Conservation (phyloP, 2,797 vertebrate genomes). For the Lagodon rhomboides region DNA sequence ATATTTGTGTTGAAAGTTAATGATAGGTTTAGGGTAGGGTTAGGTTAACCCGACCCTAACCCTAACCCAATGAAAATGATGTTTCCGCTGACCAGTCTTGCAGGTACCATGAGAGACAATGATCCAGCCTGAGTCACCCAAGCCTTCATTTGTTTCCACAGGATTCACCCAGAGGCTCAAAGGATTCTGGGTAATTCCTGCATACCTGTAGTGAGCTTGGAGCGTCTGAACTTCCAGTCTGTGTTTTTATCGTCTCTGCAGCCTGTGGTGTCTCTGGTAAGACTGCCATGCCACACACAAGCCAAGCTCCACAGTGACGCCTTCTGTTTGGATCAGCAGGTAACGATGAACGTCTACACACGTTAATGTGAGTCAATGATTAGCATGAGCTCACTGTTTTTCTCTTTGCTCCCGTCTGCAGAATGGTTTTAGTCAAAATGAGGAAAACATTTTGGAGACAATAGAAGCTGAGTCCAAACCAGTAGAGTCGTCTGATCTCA, state of each 20-base stretch:
- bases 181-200: constrained; percentile 83
- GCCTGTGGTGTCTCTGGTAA: constrained; percentile 70
- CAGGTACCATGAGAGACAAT: background rate
- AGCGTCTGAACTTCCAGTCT: constrained; percentile 89
- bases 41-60: too few relatives aligned
- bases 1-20: too few relatives aligned
- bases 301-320: background rate
- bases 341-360: constrained; percentile 19
- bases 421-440: constrained; percentile 44
- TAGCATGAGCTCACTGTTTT: background rate
- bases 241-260: constrained; percentile 72
- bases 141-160: constrained; percentile 32
- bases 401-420: constrained; percentile 13
- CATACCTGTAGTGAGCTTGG: constrained; percentile 91
- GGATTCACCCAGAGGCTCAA: constrained; percentile 75
- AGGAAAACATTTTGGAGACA: constrained; percentile 28
- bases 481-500: constrained; percentile 50
- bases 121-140: background rate
- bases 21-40: too few relatives aligned
- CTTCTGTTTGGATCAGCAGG: constrained; percentile 47
- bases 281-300: constrained; percentile 46
- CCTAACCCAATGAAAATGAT: background rate
- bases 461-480: constrained; percentile 17
- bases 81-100: constrained; percentile 1
- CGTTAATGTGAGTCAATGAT: background rate